A percentile compares a stretch with the other conserved stretches of the same genome.
phyloP scores from a whole-genome alignment of 2,797 vertebrate species.

The Garrulus glandarius region DNA sequence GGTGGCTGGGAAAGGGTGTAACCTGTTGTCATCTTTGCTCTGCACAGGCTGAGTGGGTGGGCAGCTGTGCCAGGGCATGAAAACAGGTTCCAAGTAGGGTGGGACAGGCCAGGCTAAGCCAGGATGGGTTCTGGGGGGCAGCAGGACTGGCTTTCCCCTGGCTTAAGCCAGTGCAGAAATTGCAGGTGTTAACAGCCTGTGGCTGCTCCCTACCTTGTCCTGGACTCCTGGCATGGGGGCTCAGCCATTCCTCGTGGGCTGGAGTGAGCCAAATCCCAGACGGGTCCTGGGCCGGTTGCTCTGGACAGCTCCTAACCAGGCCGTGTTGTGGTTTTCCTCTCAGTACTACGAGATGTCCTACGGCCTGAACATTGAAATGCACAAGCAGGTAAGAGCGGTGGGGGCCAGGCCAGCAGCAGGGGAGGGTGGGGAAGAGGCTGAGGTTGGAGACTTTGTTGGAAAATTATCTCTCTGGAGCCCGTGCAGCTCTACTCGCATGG shows the following conservation, averaged over 20 bases:
- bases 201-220: not conserved
- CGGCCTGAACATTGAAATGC: slow-evolving; percentile 79
- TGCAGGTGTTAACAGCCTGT: not conserved
- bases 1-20: not conserved
- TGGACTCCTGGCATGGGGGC: fast-evolving
- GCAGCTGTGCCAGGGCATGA: not conserved
- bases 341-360: slow-evolving; percentile 82
- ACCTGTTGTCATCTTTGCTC: not conserved
- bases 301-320: not conserved
- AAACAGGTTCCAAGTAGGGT: not conserved
- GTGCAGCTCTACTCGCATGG: fast-evolving
- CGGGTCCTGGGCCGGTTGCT: not conserved
- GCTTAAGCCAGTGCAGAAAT: not conserved
- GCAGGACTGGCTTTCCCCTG: not conserved
- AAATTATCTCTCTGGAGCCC: fast-evolving
- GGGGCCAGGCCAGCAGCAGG: not conserved
- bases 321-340: not conserved
- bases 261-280: not conserved
- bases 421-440: not conserved
- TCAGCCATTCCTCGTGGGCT: not conserved
- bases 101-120: not conserved
- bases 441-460: not conserved
- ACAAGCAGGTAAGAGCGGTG: slow-evolving; percentile 71
- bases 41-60: not conserved
- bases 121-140: not conserved